Percentiles rank a stretch among this genome's conserved stretches.
Conservation (phyloP, 2,888 invertebrate species). For the Balanococcus diminutus region DNA sequence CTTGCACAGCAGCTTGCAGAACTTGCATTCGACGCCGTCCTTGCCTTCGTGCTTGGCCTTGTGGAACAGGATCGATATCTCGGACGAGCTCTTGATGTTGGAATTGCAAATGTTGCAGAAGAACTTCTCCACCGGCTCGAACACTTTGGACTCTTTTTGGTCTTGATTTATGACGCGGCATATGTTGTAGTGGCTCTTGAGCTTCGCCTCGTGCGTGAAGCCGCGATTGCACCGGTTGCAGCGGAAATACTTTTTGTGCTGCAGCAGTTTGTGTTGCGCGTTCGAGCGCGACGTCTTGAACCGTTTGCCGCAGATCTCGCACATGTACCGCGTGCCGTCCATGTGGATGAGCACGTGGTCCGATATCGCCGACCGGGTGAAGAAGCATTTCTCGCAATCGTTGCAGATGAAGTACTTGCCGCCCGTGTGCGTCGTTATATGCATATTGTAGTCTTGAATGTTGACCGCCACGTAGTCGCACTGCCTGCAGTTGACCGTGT, state of each 20-base stretch:
- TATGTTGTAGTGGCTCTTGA: constrained; percentile 45
- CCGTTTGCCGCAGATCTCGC: constrained; percentile 53
- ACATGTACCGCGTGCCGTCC: constrained; percentile 54
- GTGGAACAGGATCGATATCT: constrained; percentile 52
- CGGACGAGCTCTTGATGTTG: constrained; percentile 51
- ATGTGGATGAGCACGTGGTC: constrained; percentile 54
- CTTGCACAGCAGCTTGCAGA: constrained; percentile 48
- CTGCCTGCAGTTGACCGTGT: constrained; percentile 20
- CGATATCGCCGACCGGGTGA: constrained; percentile 49
- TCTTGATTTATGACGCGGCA: constrained; percentile 48
- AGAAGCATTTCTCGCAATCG: constrained; percentile 52
- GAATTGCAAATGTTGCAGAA: constrained; percentile 53
- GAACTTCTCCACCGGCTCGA: constrained; percentile 48
- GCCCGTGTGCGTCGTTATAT: constrained; percentile 47
- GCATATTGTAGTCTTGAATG: constrained; percentile 46
- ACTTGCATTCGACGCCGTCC: constrained; percentile 44
- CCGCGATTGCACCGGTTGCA: constrained; percentile 50
- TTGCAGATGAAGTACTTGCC: constrained; percentile 52
- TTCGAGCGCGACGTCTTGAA: constrained; percentile 52
- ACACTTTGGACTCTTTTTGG: constrained; percentile 17
- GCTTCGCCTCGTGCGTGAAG: constrained; percentile 50
- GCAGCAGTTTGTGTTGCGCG: constrained; percentile 53
- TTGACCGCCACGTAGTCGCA: constrained; percentile 47
- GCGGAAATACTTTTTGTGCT: constrained; percentile 52
- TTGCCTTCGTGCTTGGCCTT: constrained; percentile 54